These are phyloP conservation scores for Lineus longissimus DNA, from an alignment of 1,140 invertebrate species.

Conservation along the genomic window DNA sequence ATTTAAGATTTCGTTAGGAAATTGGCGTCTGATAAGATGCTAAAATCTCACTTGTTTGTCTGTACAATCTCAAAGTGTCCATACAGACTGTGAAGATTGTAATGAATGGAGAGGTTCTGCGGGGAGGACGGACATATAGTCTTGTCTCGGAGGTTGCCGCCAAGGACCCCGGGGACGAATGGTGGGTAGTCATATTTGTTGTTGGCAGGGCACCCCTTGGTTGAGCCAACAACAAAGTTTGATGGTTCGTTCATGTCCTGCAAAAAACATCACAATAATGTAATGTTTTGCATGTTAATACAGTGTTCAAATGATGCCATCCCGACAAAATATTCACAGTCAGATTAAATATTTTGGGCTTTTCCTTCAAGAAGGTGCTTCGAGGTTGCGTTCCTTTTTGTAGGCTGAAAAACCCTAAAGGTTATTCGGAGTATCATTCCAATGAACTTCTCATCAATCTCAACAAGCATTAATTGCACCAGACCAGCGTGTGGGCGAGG, in stretches of 20 bases:
- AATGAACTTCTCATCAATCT: background rate
- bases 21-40: background rate
- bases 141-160: constrained; percentile 59
- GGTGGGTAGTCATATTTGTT: constrained; percentile 59
- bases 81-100: constrained; percentile 74
- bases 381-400: too few relatives aligned
- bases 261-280: constrained; percentile 11
- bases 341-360: too few relatives aligned
- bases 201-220: constrained; percentile 57
- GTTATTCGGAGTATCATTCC: background rate
- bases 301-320: too few relatives aligned
- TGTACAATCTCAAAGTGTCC: constrained; percentile 65
- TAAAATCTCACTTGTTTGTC: constrained; percentile 64
- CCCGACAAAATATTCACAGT: too few relatives aligned
- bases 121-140: constrained; percentile 80
- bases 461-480: background rate
- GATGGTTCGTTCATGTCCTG: constrained; percentile 78
- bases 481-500: background rate
- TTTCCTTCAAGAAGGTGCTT: too few relatives aligned
- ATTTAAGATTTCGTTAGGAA: background rate
- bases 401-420: background rate
- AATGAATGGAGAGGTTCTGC: constrained; percentile 59
- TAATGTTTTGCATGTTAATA: background rate
- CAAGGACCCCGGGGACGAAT: constrained; percentile 53
- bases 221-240: constrained; percentile 70